Percentiles rank a stretch among this genome's conserved stretches.
phyloP scores from a whole-genome alignment of 1,140 invertebrate genomes.

The Drosophila sulfurigaster region DNA sequence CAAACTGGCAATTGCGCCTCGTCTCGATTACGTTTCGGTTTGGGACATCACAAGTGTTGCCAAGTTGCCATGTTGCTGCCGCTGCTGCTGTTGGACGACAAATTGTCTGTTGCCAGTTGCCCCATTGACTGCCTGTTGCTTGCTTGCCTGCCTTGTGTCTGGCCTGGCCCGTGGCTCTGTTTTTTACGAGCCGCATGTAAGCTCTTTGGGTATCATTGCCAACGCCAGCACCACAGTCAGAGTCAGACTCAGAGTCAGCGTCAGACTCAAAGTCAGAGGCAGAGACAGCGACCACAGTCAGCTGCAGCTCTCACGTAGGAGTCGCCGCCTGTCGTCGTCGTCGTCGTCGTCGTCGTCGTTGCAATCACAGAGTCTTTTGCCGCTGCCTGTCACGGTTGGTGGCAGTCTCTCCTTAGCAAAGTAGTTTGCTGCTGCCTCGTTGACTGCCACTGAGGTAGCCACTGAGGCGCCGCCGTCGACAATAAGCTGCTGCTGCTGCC shows the following conservation, averaged over 20 bases:
- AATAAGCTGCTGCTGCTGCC: slow-evolving; percentile 44
- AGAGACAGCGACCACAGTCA: neutral
- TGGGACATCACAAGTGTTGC: slow-evolving; percentile 68
- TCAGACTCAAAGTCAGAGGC: slow-evolving; percentile 17
- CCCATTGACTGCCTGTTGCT: slow-evolving; percentile 61
- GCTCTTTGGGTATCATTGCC: slow-evolving; percentile 57
- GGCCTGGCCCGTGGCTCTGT: slow-evolving; percentile 56
- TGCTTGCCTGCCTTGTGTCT: slow-evolving; percentile 55
- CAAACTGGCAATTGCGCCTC: slow-evolving; percentile 32
- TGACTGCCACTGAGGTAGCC: slow-evolving; percentile 68
- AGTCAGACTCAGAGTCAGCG: neutral
- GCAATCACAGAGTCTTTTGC: slow-evolving; percentile 27
- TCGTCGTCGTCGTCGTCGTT: slow-evolving; percentile 36
- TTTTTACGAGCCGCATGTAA: slow-evolving; percentile 79
- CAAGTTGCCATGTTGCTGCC: slow-evolving; percentile 47
- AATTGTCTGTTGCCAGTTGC: slow-evolving; percentile 65
- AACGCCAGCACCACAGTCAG: slow-evolving; percentile 50
- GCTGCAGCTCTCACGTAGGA: slow-evolving; percentile 64
- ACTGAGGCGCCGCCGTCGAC: slow-evolving; percentile 73
- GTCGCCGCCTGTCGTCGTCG: slow-evolving; percentile 49
- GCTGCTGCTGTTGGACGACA: slow-evolving; percentile 62
- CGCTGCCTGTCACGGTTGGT: slow-evolving; percentile 73
- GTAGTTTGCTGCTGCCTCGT: neutral
- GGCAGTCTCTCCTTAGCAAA: slow-evolving; percentile 28
- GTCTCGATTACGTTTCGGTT: slow-evolving; percentile 71